These are phyloP conservation scores for Prenolepis imparis DNA, from an alignment of 2,888 invertebrate species.

Conservation along the genomic window DNA sequence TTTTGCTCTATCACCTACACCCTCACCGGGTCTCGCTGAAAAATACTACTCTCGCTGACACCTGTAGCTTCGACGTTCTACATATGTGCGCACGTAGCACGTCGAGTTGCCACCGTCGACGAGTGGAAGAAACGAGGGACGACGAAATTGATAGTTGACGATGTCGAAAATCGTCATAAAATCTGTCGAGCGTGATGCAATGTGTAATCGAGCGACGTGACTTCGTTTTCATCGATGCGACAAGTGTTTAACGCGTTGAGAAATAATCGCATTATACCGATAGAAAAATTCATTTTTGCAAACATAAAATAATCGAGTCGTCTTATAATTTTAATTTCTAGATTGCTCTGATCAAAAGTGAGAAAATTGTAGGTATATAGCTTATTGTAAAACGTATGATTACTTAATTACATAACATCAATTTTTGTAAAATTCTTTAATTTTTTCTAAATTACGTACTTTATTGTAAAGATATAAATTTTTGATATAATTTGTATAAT, in stretches of 20 bases:
- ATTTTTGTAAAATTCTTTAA: background rate
- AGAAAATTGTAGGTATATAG: background rate
- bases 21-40: constrained; percentile 82
- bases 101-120: constrained; percentile 60
- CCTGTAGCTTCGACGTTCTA: constrained; percentile 86
- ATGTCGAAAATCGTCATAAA: constrained; percentile 65
- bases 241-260: background rate
- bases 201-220: background rate
- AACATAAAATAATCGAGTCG: background rate
- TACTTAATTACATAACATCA: background rate
- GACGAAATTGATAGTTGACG: constrained; percentile 66
- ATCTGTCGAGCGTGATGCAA: constrained; percentile 6
- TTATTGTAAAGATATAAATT: background rate
- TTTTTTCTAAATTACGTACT: background rate
- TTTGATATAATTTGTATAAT: background rate
- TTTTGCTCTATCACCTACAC: constrained; percentile 78
- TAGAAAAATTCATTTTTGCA: background rate
- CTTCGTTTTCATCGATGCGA: background rate
- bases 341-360: background rate
- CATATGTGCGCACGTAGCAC: constrained; percentile 81
- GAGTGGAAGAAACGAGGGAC: constrained; percentile 52
- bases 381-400: background rate
- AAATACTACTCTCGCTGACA: constrained; percentile 86
- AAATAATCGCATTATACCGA: background rate
- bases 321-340: background rate